Base-by-base conservation (phyloP, 2,888 invertebrate species). In the Diachrysia chrysitis region DNA sequence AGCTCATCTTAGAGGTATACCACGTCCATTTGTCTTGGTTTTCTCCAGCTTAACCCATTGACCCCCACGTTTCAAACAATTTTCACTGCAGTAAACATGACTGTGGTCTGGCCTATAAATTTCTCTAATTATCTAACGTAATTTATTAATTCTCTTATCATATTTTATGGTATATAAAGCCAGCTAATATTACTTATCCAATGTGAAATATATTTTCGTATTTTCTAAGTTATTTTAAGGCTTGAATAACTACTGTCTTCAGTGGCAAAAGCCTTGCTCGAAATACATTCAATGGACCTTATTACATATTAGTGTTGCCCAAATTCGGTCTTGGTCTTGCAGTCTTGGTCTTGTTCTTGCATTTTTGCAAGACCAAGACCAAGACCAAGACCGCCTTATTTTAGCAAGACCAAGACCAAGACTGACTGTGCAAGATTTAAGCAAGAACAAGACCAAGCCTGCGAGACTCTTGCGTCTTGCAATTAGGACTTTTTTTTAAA, bases 1-100 rank as follows among this genome's bases (percentile, higher is more conserved):
- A 25, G 25, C 25, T 25, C 32, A 32, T 32, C n/a, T 5, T 5
- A 5, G 7, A 5, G n/a, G n/a, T 5, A 4, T 4, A n/a, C n/a
- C 5, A n/a, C n/a, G n/a, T 58, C 37, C 64, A 29, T 71, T 71
- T 64, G 71, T 58, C 71, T 48, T 42, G 0, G 55, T 56, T 71
- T 71, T 46, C 71, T 16, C 54, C 19, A n/a, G 6, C 42, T 16
- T 16, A 37, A 42, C 42, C 42, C 6, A n/a, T 42, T 42, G 42
- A 42, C 42, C 42, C 4, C n/a, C 42, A 42, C 42, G 42, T n/a
- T 42, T n/a, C 42, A 42, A n/a, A 42, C 42, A 42, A 42, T 42
- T 42, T 42, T n/a, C 42, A n/a, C 42, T 42, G 32, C 21, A 19
- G 23, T 71, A 64, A 64, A 71, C 58, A 10, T 64, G 21, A 19